These are phyloP conservation scores for Sardinella longiceps DNA, from an alignment of 2,797 vertebrate species.

Conservation along the genomic window DNA sequence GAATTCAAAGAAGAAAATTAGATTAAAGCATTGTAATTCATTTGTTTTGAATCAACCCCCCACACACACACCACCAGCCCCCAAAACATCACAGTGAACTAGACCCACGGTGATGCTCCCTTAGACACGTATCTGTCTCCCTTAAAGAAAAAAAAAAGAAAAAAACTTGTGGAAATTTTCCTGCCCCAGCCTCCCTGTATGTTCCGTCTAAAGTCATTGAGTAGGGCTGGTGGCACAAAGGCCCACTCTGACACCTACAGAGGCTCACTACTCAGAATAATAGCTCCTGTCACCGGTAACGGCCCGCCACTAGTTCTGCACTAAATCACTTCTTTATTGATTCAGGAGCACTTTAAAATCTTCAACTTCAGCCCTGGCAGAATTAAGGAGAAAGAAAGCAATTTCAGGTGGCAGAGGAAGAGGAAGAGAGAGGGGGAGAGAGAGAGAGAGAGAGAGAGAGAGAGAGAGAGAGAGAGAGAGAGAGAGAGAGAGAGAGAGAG, in stretches of 20 bases:
- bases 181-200: neutral
- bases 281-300: slow-evolving; percentile 32
- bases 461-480: neutral
- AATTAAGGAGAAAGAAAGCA: slow-evolving; percentile 48
- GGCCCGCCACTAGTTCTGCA: neutral
- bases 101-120: too few species aligned
- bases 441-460: neutral
- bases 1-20: neutral
- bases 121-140: neutral
- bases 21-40: neutral
- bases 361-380: neutral
- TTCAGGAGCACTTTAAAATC: slow-evolving; percentile 1
- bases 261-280: slow-evolving; percentile 43
- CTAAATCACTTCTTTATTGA: slow-evolving; percentile 38
- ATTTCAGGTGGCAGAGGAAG: slow-evolving; percentile 13
- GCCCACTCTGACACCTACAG: neutral
- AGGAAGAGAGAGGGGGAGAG: neutral
- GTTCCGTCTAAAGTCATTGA: slow-evolving; percentile 6
- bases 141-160: too few species aligned
- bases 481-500: neutral
- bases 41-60: neutral
- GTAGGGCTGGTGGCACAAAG: neutral
- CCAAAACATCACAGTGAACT: neutral
- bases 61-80: too few species aligned
- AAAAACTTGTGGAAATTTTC: neutral